A percentile compares a stretch with the other conserved stretches of the same genome.
phyloP scores from a whole-genome alignment of 2,797 vertebrate species.

The Sebastiscus albofasciatus region DNA sequence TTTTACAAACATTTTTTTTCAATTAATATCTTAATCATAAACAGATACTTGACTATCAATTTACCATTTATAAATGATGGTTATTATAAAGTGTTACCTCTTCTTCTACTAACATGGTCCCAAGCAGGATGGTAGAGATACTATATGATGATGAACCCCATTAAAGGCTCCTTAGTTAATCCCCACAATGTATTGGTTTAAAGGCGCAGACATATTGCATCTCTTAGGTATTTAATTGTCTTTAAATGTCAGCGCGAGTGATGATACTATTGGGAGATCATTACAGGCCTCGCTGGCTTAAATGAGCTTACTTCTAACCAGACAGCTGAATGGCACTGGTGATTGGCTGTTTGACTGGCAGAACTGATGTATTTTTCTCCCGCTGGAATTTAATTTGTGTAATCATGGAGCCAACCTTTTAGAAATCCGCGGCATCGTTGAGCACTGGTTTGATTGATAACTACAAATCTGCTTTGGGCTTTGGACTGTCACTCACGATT shows the following conservation, averaged over 20 bases:
- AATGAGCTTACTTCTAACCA: slow-evolving; percentile 54
- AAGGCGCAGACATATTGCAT: slow-evolving; percentile 34
- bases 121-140: not conserved
- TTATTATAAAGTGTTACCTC: no score
- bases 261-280: slow-evolving; percentile 66
- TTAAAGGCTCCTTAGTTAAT: slow-evolving; percentile 38
- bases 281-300: slow-evolving; percentile 56
- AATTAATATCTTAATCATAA: no score
- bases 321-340: slow-evolving; percentile 38
- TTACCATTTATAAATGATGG: no score
- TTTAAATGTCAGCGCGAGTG: slow-evolving; percentile 78
- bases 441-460: slow-evolving; percentile 51
- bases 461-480: slow-evolving; percentile 3
- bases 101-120: not conserved
- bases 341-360: slow-evolving; percentile 51
- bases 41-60: no score
- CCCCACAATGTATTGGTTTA: slow-evolving; percentile 35
- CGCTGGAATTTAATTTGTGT: slow-evolving; percentile 54
- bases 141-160: not conserved
- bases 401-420: slow-evolving; percentile 54
- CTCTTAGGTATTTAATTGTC: slow-evolving; percentile 75
- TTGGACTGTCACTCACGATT: slow-evolving; percentile 17
- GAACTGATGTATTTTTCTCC: slow-evolving; percentile 44
- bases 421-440: slow-evolving; percentile 21
- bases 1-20: no score